phyloP scores from a whole-genome alignment of 2,797 vertebrate species.

The Lacerta agilis region DNA sequence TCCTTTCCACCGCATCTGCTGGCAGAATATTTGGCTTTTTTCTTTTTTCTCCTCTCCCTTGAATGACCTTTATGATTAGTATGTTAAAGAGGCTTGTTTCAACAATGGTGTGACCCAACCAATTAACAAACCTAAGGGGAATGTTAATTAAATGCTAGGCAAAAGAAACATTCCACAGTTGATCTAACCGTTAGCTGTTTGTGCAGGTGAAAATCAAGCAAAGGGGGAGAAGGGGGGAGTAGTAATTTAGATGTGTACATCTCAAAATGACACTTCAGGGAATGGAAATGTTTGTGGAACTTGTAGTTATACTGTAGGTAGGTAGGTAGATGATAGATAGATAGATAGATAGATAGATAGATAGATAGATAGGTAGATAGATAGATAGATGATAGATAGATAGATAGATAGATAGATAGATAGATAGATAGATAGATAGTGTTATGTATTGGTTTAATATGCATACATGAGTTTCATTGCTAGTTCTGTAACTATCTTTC shows the following conservation, averaged over 20 bases:
- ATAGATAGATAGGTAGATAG: too few species aligned
- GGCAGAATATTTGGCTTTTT: not conserved
- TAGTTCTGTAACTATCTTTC: too few species aligned
- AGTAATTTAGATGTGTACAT: not conserved
- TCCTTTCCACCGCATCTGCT: not conserved
- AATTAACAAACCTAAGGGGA: constrained; percentile 30
- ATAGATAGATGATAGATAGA: too few species aligned
- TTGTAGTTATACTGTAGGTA: too few species aligned
- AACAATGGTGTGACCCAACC: not conserved
- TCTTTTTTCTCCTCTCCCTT: not conserved
- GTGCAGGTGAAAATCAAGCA: constrained; percentile 3
- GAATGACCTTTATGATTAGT: constrained; percentile 16
- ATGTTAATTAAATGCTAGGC: constrained; percentile 20
- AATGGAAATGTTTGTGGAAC: not conserved
- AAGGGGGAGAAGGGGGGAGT: not conserved
- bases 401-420: too few species aligned
- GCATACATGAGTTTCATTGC: too few species aligned
- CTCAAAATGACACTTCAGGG: not conserved
- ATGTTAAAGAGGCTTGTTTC: constrained; percentile 21
- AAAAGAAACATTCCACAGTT: constrained; percentile 18
- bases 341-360: too few species aligned
- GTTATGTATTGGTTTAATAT: too few species aligned
- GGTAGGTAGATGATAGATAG: too few species aligned
- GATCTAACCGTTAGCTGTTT: not conserved
- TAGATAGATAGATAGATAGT: too few species aligned